These are phyloP conservation scores for Enteromius viviparus DNA, from an alignment of 2,797 vertebrate species.

Conservation along the genomic window DNA sequence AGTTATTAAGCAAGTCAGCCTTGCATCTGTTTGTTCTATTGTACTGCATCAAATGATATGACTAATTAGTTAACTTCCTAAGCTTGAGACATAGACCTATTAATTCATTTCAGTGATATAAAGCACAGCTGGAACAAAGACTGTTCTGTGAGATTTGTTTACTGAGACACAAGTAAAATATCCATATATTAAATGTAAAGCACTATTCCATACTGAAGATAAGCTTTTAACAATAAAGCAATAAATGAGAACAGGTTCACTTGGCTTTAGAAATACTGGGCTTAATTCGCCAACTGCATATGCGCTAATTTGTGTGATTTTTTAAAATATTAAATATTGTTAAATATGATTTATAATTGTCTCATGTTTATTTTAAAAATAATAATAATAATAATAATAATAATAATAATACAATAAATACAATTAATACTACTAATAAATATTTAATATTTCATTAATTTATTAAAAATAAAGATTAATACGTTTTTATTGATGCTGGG, in stretches of 20 bases:
- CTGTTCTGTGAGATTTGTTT: background rate
- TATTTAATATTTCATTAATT: background rate
- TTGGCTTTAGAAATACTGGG: background rate
- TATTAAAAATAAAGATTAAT: background rate
- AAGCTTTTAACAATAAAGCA: background rate
- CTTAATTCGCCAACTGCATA: background rate
- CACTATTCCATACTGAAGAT: background rate
- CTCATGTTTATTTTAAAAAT: background rate
- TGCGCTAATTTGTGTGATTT: background rate
- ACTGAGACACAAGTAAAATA: background rate
- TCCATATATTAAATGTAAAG: background rate
- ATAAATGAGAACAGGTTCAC: background rate
- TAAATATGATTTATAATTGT: background rate
- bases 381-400: no score
- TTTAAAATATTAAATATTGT: background rate
- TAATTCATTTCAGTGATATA: slow-evolving; percentile 14
- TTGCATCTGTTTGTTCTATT: slow-evolving; percentile 30
- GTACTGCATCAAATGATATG: slow-evolving; percentile 7
- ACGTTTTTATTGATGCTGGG: background rate
- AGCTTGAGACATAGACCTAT: slow-evolving; percentile 5
- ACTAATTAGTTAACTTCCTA: slow-evolving; percentile 30
- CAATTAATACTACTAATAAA: background rate
- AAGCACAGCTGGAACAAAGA: background rate
- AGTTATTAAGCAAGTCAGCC: slow-evolving; percentile 39
- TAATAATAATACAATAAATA: no score